These are phyloP conservation scores for Scelioninae gen. 2 DNA, from an alignment of 2,888 invertebrate species.

Conservation along the genomic window DNA sequence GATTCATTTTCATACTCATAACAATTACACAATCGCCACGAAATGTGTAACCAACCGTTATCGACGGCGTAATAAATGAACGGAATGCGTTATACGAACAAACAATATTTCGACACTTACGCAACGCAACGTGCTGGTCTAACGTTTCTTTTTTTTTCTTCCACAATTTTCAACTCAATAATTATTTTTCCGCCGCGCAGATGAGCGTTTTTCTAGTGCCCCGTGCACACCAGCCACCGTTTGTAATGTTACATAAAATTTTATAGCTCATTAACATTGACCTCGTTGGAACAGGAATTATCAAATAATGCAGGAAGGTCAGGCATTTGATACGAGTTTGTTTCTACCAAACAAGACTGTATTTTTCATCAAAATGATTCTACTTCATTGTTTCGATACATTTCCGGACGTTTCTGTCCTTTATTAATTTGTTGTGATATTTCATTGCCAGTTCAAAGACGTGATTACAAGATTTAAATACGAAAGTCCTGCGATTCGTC, in stretches of 20 bases:
- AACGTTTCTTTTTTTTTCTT: neutral
- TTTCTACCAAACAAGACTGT: too few relatives aligned
- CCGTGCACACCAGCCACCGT: conserved; percentile 17
- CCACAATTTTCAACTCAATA: conserved; percentile 5
- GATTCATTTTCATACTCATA: conserved; percentile 19
- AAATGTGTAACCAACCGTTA: conserved; percentile 18
- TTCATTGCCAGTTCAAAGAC: too few relatives aligned
- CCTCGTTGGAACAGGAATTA: conserved; percentile 41
- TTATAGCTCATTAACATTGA: conserved; percentile 56
- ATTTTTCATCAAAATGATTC: too few relatives aligned
- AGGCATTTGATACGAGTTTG: conserved; percentile 26
- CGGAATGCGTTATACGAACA: neutral
- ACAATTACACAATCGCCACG: conserved; percentile 17
- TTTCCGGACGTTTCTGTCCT: too few relatives aligned
- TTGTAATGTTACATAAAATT: conserved; percentile 53
- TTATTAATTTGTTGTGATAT: too few relatives aligned
- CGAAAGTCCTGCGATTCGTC: too few relatives aligned
- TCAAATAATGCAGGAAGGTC: conserved; percentile 50
- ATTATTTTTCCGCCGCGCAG: conserved; percentile 16
- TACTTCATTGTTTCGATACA: too few relatives aligned
- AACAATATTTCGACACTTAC: conserved; percentile 19
- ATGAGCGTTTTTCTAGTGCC: conserved; percentile 22
- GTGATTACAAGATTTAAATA: too few relatives aligned
- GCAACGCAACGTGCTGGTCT: neutral
- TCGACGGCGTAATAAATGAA: conserved; percentile 4